A percentile compares a stretch with the other conserved stretches of the same genome.
Evolutionary conservation across 2,888 invertebrate species (phyloP).

Genomic region (Idaea biselata): DNA sequence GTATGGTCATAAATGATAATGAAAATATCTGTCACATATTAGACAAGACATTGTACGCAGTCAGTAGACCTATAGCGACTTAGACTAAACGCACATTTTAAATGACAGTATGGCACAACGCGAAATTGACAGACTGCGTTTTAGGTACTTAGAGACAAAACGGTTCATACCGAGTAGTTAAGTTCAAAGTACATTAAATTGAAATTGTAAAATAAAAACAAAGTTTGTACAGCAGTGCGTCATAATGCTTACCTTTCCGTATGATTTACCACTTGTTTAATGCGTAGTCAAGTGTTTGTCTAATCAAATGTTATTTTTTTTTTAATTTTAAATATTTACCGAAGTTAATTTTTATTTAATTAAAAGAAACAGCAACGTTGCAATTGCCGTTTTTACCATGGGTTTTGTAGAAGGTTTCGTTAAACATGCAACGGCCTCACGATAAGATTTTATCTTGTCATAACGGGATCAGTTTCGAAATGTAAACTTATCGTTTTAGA

Average conservation of each 20-base stretch:
- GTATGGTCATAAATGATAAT: too few relatives aligned
- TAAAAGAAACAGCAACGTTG: background rate
- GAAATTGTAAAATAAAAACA: background rate
- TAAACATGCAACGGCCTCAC: conserved; percentile 2
- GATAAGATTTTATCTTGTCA: background rate
- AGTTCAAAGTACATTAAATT: background rate
- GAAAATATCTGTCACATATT: too few relatives aligned
- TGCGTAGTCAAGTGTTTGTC: background rate
- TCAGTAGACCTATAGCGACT: too few relatives aligned
- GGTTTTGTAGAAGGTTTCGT: background rate
- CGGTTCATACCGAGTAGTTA: background rate
- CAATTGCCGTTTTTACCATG: background rate
- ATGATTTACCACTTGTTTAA: background rate
- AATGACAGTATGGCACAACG: too few relatives aligned
- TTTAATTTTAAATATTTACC: background rate
- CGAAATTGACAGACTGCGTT: too few relatives aligned
- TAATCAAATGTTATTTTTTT: background rate
- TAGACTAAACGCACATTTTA: too few relatives aligned
- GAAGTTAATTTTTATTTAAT: background rate
- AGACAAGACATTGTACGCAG: too few relatives aligned
- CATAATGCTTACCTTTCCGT: background rate
- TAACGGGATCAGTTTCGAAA: background rate
- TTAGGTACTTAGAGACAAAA: too few relatives aligned
- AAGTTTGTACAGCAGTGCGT: background rate
- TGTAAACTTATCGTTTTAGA: background rate